Conservation (phyloP, 1,140 invertebrate species). For the Ostrea edulis region DNA sequence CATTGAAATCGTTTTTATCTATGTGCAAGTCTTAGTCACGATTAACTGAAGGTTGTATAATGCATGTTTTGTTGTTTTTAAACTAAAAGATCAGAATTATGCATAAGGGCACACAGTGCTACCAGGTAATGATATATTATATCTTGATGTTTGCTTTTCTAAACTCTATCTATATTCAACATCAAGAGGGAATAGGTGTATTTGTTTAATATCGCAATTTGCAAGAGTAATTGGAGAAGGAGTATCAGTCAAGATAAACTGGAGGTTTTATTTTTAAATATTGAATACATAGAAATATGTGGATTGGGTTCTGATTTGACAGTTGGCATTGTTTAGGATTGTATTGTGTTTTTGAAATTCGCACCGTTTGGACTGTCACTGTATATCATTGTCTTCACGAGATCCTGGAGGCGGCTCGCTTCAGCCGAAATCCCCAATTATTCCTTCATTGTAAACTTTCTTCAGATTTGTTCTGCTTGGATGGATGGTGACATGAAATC, state of each 20-base stretch:
- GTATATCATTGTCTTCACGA: background rate
- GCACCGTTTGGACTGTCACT: slow-evolving; percentile 1
- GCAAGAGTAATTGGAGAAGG: slow-evolving; percentile 9
- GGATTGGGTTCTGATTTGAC: slow-evolving; percentile 19
- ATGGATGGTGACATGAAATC: background rate
- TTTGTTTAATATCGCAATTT: slow-evolving; percentile 7
- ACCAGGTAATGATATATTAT: background rate
- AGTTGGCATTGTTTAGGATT: background rate
- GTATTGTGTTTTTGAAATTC: slow-evolving; percentile 4
- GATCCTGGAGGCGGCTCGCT: background rate
- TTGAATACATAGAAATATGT: background rate
- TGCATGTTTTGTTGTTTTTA: slow-evolving; percentile 35
- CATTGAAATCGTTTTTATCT: background rate
- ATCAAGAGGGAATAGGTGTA: background rate
- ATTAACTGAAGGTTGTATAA: background rate
- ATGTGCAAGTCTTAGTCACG: background rate
- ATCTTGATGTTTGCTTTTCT: background rate
- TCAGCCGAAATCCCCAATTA: background rate
- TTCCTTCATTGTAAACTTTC: background rate
- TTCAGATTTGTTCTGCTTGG: background rate
- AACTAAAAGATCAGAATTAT: slow-evolving; percentile 17
- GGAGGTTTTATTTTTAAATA: background rate
- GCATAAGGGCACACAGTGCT: slow-evolving; percentile 2
- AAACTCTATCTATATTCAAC: slow-evolving; percentile 29
- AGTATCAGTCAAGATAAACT: slow-evolving; percentile 6